phyloP scores from a whole-genome alignment of 2,113 vertebrate genomes.

The Salminus brasiliensis region DNA sequence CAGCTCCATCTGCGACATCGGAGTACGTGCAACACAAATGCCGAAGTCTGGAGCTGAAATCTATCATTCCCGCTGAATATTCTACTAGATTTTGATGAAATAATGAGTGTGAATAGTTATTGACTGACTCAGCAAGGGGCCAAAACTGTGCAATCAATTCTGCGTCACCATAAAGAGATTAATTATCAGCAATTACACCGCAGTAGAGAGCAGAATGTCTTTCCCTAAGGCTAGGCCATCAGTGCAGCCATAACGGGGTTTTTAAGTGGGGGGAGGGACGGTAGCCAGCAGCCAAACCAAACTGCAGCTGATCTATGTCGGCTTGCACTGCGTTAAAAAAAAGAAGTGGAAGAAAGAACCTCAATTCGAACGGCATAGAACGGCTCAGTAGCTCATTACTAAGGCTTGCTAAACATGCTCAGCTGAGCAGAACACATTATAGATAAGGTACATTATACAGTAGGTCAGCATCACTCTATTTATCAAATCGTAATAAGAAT shows the following conservation, averaged over 20 bases:
- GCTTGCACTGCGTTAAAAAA: conserved; percentile 1
- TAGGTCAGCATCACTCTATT: not conserved
- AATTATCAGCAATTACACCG: conserved; percentile 51
- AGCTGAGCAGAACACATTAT: not conserved
- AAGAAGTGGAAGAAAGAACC: not conserved
- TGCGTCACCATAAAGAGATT: conserved; percentile 43
- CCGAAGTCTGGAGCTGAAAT: conserved; percentile 9
- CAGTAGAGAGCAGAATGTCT: conserved; percentile 44
- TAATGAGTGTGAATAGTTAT: conserved; percentile 37
- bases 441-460: not conserved
- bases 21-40: not conserved
- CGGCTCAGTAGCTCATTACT: not conserved
- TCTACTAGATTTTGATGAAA: conserved; percentile 25
- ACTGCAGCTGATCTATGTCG: conserved; percentile 1
- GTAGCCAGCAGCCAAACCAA: conserved; percentile 35
- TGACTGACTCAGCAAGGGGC: conserved; percentile 31
- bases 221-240: conserved; percentile 35
- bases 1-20: conserved; percentile 8
- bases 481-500: not conserved
- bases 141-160: conserved; percentile 44
- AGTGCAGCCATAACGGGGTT: conserved; percentile 32
- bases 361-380: not conserved
- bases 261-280: conserved; percentile 23
- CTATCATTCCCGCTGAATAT: conserved; percentile 19
- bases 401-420: not conserved